Evolutionary conservation across 2,888 invertebrate species (phyloP).

Genomic region (Conomelus anceps): DNA sequence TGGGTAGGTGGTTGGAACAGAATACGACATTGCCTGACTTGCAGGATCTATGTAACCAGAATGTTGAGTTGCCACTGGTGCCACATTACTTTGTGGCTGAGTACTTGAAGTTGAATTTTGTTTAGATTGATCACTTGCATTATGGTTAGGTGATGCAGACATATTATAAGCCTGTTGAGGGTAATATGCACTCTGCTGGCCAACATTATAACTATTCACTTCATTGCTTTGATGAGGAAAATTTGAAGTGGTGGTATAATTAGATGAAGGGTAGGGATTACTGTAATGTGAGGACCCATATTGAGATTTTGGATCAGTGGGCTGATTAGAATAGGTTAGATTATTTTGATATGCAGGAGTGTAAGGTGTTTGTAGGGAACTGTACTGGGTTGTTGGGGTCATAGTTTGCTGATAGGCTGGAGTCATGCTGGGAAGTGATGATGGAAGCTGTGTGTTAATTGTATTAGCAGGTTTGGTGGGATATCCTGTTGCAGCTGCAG

Average conservation of each 20-base stretch:
- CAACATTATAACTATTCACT: not conserved
- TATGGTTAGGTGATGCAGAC: not conserved
- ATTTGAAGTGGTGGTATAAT: not conserved
- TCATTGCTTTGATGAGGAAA: not conserved
- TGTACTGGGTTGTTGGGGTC: not conserved
- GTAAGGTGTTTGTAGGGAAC: not conserved
- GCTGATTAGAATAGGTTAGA: not conserved
- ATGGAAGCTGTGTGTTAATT: too few species aligned
- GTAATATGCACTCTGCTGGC: not conserved
- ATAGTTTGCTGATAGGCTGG: not conserved
- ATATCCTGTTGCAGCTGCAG: not conserved
- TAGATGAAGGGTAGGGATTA: not conserved
- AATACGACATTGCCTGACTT: slow-evolving; percentile 11
- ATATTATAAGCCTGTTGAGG: not conserved
- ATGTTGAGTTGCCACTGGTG: not conserved
- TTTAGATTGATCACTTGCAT: not conserved
- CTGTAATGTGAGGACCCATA: not conserved
- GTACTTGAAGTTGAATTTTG: not conserved
- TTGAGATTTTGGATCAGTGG: not conserved
- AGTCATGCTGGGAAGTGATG: not conserved
- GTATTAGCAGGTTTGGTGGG: not conserved
- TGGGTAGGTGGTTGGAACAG: slow-evolving; percentile 22
- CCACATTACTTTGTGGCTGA: not conserved
- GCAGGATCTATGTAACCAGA: slow-evolving; percentile 17
- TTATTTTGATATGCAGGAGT: slow-evolving; percentile 1